Base-by-base conservation (phyloP, 2,113 vertebrate genomes). In the Atractosteus spatula region DNA sequence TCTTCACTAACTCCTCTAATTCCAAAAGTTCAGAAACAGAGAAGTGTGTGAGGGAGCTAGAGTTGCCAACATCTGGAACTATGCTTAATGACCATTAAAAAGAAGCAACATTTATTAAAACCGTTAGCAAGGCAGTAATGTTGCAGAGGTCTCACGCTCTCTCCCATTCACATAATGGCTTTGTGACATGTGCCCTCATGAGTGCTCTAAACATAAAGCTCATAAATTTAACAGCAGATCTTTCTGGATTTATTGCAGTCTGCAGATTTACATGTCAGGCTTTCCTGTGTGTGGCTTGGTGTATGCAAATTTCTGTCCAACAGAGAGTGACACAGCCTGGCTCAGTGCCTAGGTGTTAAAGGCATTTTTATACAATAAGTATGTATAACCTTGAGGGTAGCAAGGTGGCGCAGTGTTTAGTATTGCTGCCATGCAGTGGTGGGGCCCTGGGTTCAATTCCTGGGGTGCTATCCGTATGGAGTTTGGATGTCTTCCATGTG, bases 1-100 rank as follows among this genome's bases (percentile, higher is more conserved):
- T 67, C 17, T 57, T 64, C 68, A 63, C 74, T 57, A 64, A 73
- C 72, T 77, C 43, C 17, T 70, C 65, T 80, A 77, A 83, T 85
- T 84, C 73, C 68, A 78, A 29, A 29, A 29, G 74, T 63, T 66
- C 67, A 73, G 61, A 78, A 78, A 76, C 72, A 71, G 70, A 62
- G 42, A 55, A 72, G 71, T 59, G 75, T 80, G 76, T 80, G 78
- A 78, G 76, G 80, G 83, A 67, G 65, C 76, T 63, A 80, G 78
- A 71, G 76, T 77, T 73, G 77, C 83, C 73, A 79, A 88, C 88
- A 90, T 91, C 88, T 89, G 86, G 85, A 89, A 84, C 80, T 55
- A 10, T 76, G 79, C 80, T 87, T 85, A 85, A 84, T 87, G 85
- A 86, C 81, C 82, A 85, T 81, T 86, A 83, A 85, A 82, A 80